Evolutionary conservation across 2,888 invertebrate species (phyloP), one percentile per base, ranked within the genome.

Genomic region (Drepanosiphum platanoidis): DNA sequence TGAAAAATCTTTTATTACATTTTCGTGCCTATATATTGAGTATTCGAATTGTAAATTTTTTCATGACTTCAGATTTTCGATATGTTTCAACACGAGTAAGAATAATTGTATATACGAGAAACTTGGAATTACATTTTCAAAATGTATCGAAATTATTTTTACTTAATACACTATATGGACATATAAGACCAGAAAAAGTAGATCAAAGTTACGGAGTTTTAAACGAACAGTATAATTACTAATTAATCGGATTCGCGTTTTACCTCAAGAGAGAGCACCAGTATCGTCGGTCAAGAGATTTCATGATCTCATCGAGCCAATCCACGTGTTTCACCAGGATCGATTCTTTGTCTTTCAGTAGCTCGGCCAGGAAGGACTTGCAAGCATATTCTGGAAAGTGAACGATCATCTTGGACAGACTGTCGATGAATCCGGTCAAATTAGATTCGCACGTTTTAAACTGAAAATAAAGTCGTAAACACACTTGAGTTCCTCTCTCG

Each of bases 261-360:
- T 74, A 72, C 82, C 22, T 84, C 22, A 84, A 39, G 7, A 84
- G 75, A 22, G 1, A 68, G 39, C 84, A 75, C 84, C 84, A 84
- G 22, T 84, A n/a, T 32, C 58, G 74, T 36, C 39, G 46, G 22
- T 84, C 58, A 1, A 84, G 66, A 3, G 13, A 32, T 13, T 84
- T 68, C 84, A 84, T 84, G 2, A 84, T 75, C 32, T 77, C 77
- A 1, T 13, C 30, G 4, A 84, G 58, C 84, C 84, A 84, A 36
- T 84, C 68, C 22, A 84, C 34, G n/a, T 84, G 75, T 77, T 75
- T 84, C 11, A 77, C 84, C 22, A 84, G 66, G 39, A 84, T n/a
- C 13, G 84, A 84, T 5, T 84, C 46, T 68, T n/a, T 77, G 36
- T 84, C 75, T 18, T 30, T 58, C 30, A 84, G 30, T 8, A 84